Conservation (phyloP, 2,888 invertebrate genomes). For the Petrolisthes cinctipes region DNA sequence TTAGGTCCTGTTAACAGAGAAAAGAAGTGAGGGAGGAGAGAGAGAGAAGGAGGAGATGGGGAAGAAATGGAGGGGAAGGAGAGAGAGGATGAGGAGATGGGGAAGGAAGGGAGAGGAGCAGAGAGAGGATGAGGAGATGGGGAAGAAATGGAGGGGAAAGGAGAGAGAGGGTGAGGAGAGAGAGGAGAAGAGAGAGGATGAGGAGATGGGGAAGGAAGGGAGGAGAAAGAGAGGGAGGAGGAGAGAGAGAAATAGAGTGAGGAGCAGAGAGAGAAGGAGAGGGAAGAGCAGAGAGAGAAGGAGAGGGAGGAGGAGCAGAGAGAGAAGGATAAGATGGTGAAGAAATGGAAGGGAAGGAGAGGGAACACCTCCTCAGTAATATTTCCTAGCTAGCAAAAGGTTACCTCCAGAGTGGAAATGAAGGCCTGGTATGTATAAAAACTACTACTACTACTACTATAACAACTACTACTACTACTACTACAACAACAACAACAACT, state of each 20-base stretch:
- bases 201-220: not conserved
- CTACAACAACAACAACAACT: too few species aligned
- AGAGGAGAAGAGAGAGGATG: not conserved
- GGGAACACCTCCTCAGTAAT: too few species aligned
- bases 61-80: not conserved
- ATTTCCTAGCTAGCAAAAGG: too few species aligned
- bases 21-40: not conserved
- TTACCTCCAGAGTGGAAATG: too few species aligned
- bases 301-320: not conserved
- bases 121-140: not conserved
- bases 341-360: not conserved
- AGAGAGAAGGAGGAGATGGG: not conserved
- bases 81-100: not conserved
- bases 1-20: slow-evolving; percentile 46
- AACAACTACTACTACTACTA: too few species aligned
- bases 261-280: not conserved
- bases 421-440: too few species aligned
- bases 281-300: not conserved
- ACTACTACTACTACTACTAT: too few species aligned
- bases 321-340: not conserved
- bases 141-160: not conserved
- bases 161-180: not conserved
- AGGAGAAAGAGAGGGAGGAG: not conserved
- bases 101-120: not conserved
- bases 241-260: not conserved